phyloP scores from a whole-genome alignment of 2,888 invertebrate species.

The Desoria tigrina region DNA sequence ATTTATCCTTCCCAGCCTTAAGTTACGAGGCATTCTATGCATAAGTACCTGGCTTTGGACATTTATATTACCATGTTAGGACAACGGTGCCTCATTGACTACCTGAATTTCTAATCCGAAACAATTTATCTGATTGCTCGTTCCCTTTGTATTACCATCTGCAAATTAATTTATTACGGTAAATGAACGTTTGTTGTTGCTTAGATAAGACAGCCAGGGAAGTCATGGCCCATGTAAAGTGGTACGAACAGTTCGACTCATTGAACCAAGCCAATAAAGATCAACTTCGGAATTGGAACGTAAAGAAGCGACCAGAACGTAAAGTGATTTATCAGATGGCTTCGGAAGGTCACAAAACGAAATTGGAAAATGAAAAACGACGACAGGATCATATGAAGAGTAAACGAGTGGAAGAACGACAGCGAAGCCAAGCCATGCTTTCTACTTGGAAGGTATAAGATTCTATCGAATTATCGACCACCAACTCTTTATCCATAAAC shows the following conservation, averaged over 20 bases:
- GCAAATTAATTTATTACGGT: no score
- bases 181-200: no score
- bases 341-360: conserved; percentile 30
- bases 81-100: no score
- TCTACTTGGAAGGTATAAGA: conserved; percentile 26
- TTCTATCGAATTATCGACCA: no score
- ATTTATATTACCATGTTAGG: no score
- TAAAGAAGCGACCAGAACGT: conserved; percentile 32
- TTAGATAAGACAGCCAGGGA: conserved; percentile 35
- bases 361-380: conserved; percentile 38
- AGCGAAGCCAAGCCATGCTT: conserved; percentile 22
- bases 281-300: conserved; percentile 41
- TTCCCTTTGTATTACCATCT: no score
- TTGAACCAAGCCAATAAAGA: conserved; percentile 32
- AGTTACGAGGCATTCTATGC: no score
- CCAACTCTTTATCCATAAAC: no score
- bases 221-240: conserved; percentile 41
- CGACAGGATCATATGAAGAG: conserved; percentile 34
- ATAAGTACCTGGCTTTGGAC: no score
- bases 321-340: conserved; percentile 42
- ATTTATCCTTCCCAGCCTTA: no score
- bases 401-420: conserved; percentile 37
- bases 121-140: no score
- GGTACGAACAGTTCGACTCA: conserved; percentile 41
- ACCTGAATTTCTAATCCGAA: no score